Base-by-base conservation (phyloP, 2,113 vertebrate species). In the Tragelaphus imberbis region DNA sequence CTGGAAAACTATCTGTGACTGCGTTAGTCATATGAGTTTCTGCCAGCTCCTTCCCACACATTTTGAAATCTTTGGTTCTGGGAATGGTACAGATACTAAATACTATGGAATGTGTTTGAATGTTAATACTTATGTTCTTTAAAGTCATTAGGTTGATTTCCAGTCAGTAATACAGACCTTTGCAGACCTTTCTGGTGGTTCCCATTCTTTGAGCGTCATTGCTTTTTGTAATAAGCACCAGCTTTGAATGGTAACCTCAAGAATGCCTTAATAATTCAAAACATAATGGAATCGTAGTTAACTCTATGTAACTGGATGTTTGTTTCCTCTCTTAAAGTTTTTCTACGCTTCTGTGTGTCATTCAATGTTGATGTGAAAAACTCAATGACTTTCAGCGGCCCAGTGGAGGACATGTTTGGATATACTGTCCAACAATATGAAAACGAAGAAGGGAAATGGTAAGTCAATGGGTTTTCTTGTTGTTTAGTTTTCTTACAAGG, bases 401-500 rank as follows among this genome's bases (percentile, higher is more conserved):
- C 99, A 0, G 97, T 99, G 97, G 99, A 99, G 88, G 99, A 99
- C 97, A 99, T 99, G 99, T 99, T 99, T 0, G 99, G 99, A 23
- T 99, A 99, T 95, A 99, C 99, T 0, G 99, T 99, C 85, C 99
- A 99, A 96, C 99, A 99, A 91, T 99, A 99, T 98, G 99, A 99
- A 99, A 99, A 99, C 96, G 99, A 99, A 53, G 99, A 99, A 97
- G 99, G 99, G 61, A 99, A 99, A 98, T 99, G 99, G 99, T 99
- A 99, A 99, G 99, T 7, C 7, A 2, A 2, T 36, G n/a, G 16
- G 27, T 33, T 92, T 28, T 80, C 12, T 30, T 68, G 36, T 40
- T 44, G 27, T 92, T 40, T 56, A 15, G 19, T 77, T 85, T 81
- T 79, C 40, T 82, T 55, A 68, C 28, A 84, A 91, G 36, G 27